phyloP scores from a whole-genome alignment of 2,797 vertebrate genomes.

The Clarias laeviceps region DNA sequence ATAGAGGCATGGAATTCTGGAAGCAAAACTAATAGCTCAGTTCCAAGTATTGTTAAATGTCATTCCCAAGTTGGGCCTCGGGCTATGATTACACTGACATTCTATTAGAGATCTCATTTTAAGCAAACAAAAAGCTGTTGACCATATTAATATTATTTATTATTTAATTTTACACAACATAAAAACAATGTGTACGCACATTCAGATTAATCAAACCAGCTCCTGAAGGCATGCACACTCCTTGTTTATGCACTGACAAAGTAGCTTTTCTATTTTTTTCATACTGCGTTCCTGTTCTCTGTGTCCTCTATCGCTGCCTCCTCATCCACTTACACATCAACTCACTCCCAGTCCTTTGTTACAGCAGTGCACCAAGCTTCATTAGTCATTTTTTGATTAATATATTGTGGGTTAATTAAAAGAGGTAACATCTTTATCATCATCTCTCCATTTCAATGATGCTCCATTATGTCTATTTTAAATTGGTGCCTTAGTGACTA shows the following conservation, averaged over 20 bases:
- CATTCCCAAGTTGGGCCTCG: conserved; percentile 35
- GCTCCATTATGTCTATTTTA: conserved; percentile 37
- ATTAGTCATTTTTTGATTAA: conserved; percentile 48
- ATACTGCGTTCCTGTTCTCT: neutral
- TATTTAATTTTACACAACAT: neutral
- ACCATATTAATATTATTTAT: neutral
- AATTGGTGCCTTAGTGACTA: conserved; percentile 24
- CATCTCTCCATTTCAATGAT: conserved; percentile 22
- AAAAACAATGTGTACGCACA: neutral
- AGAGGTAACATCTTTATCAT: conserved; percentile 33
- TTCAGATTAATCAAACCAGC: neutral
- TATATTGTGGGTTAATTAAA: conserved; percentile 51
- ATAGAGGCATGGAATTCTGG: conserved; percentile 20
- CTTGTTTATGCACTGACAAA: neutral
- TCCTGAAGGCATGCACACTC: neutral
- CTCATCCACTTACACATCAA: neutral
- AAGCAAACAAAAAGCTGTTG: conserved; percentile 1
- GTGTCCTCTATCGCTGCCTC: conserved; percentile 34
- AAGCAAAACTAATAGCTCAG: neutral
- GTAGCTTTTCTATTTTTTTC: neutral
- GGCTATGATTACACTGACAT: conserved; percentile 31
- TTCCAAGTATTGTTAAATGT: conserved; percentile 34
- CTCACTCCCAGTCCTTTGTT: neutral
- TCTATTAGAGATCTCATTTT: conserved; percentile 30
- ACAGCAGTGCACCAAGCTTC: conserved; percentile 8